These are phyloP conservation scores for Pediacus dermestoides DNA, from an alignment of 2,888 invertebrate species.

Conservation along the genomic window DNA sequence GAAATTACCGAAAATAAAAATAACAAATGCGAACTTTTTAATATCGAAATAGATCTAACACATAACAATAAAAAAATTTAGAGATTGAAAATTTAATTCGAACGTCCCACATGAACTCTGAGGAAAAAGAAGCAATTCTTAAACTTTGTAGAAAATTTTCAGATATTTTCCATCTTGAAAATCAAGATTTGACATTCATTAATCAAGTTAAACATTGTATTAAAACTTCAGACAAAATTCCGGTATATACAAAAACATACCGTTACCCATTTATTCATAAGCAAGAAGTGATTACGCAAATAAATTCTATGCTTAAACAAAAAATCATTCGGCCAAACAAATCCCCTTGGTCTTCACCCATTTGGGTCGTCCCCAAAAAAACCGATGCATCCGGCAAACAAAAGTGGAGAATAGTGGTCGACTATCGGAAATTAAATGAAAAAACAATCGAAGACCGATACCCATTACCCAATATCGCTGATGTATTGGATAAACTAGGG, in stretches of 20 bases:
- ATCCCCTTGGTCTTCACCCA: slow-evolving; percentile 13
- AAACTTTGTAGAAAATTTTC: slow-evolving; percentile 16
- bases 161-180: slow-evolving; percentile 18
- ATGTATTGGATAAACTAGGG: slow-evolving; percentile 6
- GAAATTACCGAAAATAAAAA: too few species aligned
- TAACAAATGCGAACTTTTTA: too few species aligned
- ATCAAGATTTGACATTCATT: slow-evolving; percentile 17
- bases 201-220: slow-evolving; percentile 23
- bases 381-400: slow-evolving; percentile 1
- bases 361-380: slow-evolving; percentile 6
- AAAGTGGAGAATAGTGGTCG: slow-evolving; percentile 8
- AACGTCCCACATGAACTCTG: slow-evolving; percentile 20
- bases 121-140: slow-evolving; percentile 20
- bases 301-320: slow-evolving; percentile 19
- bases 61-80: background rate
- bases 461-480: background rate
- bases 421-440: too few species aligned
- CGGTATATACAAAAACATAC: slow-evolving; percentile 21
- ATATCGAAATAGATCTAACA: background rate
- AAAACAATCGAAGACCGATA: slow-evolving; percentile 7
- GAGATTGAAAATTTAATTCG: slow-evolving; percentile 10
- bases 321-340: slow-evolving; percentile 14
- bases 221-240: slow-evolving; percentile 19
- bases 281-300: slow-evolving; percentile 20
- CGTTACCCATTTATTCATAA: slow-evolving; percentile 21